A percentile compares a stretch with the other conserved stretches of the same genome.
These are phyloP conservation scores for Drosophila flavopinicola DNA, from an alignment of 2,888 invertebrate species.

Conservation along the genomic window DNA sequence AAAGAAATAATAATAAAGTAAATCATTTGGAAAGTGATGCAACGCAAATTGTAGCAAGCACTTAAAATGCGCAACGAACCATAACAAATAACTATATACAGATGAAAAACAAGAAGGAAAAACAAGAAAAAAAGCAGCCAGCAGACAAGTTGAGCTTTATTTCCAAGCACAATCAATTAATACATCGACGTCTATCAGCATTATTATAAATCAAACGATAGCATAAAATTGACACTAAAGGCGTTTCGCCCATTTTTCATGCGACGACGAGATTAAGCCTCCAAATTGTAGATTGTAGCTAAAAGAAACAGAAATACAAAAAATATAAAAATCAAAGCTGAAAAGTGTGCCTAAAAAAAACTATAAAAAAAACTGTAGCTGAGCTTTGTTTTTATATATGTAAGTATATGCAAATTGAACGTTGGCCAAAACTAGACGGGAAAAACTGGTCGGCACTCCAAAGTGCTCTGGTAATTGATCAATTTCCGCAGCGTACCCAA, in stretches of 20 bases:
- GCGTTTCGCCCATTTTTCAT: conserved; percentile 78
- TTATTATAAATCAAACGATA: conserved; percentile 80
- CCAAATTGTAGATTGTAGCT: conserved; percentile 48
- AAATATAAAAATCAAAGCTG: conserved; percentile 16
- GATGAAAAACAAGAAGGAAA: neutral
- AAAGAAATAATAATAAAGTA: neutral
- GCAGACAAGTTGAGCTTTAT: conserved; percentile 10
- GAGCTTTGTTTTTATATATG: conserved; percentile 62
- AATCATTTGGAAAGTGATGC: conserved; percentile 15
- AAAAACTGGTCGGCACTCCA: conserved; percentile 69
- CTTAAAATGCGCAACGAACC: conserved; percentile 25
- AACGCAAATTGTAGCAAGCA: conserved; percentile 25
- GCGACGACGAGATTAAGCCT: conserved; percentile 64
- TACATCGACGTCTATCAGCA: conserved; percentile 77
- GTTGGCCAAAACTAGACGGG: conserved; percentile 54
- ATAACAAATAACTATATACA: conserved; percentile 15
- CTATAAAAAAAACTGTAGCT: conserved; percentile 45
- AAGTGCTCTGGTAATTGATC: conserved; percentile 74
- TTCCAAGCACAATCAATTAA: conserved; percentile 64
- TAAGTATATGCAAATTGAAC: conserved; percentile 23
- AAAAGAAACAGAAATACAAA: conserved; percentile 23
- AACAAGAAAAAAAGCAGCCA: neutral
- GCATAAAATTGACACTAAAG: conserved; percentile 80
- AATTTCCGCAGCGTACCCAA: conserved; percentile 69
- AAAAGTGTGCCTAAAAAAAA: conserved; percentile 44